Percentiles rank a stretch among this genome's conserved stretches.
These are phyloP conservation scores for Phaetusa simplex DNA, from an alignment of 2,113 vertebrate species.

Conservation along the genomic window DNA sequence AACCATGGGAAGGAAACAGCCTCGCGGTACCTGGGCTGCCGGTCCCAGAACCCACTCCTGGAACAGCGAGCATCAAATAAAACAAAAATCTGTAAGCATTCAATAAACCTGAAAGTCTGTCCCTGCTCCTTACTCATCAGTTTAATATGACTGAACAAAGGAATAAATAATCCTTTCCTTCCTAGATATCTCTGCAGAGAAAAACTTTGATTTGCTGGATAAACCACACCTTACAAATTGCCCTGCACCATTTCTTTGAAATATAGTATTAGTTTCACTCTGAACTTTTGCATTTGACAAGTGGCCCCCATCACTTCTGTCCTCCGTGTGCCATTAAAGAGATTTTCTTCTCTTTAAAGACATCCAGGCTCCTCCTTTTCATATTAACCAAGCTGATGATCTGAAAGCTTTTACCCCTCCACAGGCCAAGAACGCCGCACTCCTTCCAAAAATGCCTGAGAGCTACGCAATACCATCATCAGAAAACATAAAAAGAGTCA, in stretches of 20 bases:
- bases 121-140: not conserved
- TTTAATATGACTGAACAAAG: not conserved
- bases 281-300: not conserved
- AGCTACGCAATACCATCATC: not conserved
- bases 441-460: not conserved
- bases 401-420: not conserved
- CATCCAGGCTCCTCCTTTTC: not conserved
- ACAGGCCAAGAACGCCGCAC: not conserved
- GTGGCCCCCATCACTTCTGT: not conserved
- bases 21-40: accelerated
- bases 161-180: not conserved
- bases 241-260: not conserved
- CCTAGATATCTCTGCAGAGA: not conserved
- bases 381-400: not conserved
- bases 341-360: not conserved
- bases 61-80: accelerated
- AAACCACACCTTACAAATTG: not conserved
- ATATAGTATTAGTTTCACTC: not conserved
- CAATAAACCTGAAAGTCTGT: not conserved
- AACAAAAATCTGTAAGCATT: not conserved
- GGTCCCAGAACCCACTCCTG: not conserved
- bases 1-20: not conserved
- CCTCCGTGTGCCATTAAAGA: not conserved
- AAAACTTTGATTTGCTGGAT: not conserved
- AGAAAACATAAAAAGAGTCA: not conserved